Conservation (phyloP, 2,113 vertebrate genomes). For the Campylorhamphus procurvoides region DNA sequence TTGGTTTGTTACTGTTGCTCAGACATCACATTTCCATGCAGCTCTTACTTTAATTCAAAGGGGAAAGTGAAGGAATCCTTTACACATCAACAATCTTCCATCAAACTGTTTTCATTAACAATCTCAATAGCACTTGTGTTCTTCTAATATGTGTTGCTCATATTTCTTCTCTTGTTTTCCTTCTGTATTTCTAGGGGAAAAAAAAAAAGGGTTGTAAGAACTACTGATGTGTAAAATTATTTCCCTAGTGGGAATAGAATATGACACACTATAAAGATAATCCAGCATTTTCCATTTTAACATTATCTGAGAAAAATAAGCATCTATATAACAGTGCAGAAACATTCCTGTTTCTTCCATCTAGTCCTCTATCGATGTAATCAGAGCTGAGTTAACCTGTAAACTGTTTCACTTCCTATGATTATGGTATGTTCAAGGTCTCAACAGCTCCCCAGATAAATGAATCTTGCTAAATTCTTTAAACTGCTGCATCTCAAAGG, state of each 20-base stretch:
- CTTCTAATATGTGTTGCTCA: background rate
- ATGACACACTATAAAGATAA: background rate
- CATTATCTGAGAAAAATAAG: background rate
- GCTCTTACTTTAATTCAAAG: background rate
- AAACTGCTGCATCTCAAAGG: background rate
- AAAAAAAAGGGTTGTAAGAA: background rate
- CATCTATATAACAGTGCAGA: background rate
- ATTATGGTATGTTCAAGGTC: background rate
- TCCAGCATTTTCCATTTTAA: background rate
- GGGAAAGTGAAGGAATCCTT: background rate
- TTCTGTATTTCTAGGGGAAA: background rate
- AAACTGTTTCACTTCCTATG: background rate
- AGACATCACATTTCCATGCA: background rate
- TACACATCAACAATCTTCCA: background rate
- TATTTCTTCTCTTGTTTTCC: fast-evolving
- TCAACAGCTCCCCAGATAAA: background rate
- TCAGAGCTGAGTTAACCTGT: background rate
- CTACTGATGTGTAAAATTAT: background rate
- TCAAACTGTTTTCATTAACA: background rate
- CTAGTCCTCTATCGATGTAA: background rate
- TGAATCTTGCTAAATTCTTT: background rate
- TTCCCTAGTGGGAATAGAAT: background rate
- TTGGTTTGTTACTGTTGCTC: background rate
- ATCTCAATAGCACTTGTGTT: background rate
- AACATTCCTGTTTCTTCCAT: background rate